Evolutionary conservation across 2,113 vertebrate genomes (phyloP), one percentile per base, ranked within the genome.

Genomic region (Atractosteus spatula): DNA sequence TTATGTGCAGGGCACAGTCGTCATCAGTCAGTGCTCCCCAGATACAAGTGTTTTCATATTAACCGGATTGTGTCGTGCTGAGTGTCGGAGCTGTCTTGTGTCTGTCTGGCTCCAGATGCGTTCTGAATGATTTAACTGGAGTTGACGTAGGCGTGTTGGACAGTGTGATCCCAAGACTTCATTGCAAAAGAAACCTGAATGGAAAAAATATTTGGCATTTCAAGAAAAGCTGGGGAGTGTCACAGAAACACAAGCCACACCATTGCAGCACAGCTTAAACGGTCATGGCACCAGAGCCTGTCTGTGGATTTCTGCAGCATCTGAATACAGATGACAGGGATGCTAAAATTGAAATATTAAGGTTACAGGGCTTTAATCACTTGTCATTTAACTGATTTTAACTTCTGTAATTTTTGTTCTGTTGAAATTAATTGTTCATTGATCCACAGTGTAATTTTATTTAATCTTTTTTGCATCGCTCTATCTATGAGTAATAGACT

Each of bases 31-130:
- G 3, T 69, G 43, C 3, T 42, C 12, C 14, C 77, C 78, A 68
- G 10, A 69, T 69, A 2, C 41, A 57, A 64, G 7, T 66, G 47
- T 79, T 70, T 62, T 73, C 72, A 3, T 69, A 76, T 65, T 43
- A 70, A 61, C 10, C 7, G 5, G 2, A 12, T 16, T 3, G 0
- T 62, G 57, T 71, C 62, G 57, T 62, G 29, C 16, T 64, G 3
- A 64, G 47, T 44, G 67, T 41, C 8, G 2, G 12, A 67, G 42
- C 72, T 68, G 1, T 6, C 11, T 78, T 59, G 54, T 4, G 43
- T 44, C 55, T 65, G 55, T 57, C 45, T 29, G 12, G 45, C 51
- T 41, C 17, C 16, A 12, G 6, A n/a, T 62, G 17, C 17, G 62
- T 16, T 62, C 43, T 47, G 16, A 61, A n/a, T 69, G 54, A 44